Evolutionary conservation across 2,888 invertebrate species (phyloP), one percentile per base, ranked within the genome.

Genomic region (Leptura quadrifasciata): DNA sequence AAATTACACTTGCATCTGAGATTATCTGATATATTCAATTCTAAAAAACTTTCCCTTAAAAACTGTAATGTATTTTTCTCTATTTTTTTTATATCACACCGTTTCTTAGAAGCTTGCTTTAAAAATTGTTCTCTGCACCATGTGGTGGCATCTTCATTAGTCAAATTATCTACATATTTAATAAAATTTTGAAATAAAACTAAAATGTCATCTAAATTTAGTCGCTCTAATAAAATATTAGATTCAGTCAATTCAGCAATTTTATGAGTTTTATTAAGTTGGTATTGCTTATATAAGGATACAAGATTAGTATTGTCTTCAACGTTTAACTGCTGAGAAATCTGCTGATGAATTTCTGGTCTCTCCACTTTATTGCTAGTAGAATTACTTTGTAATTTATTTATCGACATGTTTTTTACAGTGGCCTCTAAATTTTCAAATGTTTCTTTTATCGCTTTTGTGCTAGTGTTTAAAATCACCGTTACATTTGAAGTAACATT

Each of bases 1-100:
- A 91, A 93, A 9, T 92, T 91, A 84, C 94, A 94, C 72, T 89
- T 89, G 83, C 94, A 94, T 60, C 90, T 83, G 31, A 87, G 89
- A 64, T 90, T 89, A 69, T 88, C 84, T 87, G 92, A 92, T 0
- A 92, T 89, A 72, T 91, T 91, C 82, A 92, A 88, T 21, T 63
- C 70, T 39, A 85, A 77, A 86, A 93, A 93, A 0, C 92, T 91
- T 74, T 91, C 90, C 3, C 90, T 90, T 80, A 92, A 90, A 86
- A 91, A 92, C 82, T 76, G 47, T 5, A 81, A 61, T 54, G 77
- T 76, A 20, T 72, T 78, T 8, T 60, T 35, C 10, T 70, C 27
- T 18, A 84, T 27, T 8, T 77, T 67, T 20, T 76, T 70, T 10
- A 79, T 60, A 18, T 55, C 27, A 15, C 68, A 54, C 65, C 75